Evolutionary conservation across 1,140 invertebrate species (phyloP), one percentile per base, ranked within the genome.

Genomic region (Drosophila kohkoa): DNA sequence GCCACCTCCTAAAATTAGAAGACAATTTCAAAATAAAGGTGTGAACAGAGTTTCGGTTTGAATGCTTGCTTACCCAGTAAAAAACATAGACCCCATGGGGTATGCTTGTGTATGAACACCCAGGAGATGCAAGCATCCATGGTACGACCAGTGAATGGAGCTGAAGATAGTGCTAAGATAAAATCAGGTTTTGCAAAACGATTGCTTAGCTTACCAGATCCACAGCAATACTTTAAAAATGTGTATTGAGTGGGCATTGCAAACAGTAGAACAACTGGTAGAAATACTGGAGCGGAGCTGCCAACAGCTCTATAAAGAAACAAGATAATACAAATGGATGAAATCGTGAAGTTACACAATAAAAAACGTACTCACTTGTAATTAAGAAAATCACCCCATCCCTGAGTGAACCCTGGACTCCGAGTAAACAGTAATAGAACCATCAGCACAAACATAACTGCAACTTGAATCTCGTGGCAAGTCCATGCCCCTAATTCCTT

Each of bases 391-490:
- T 88, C 71, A 0, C 25, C 82, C 91, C 91, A 92, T 10, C 91
- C 91, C 0, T 13, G 6, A 1, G 77, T 4, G 41, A 92, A 79
- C 2, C 86, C 96, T 0, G 98, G 98, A 43, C 95, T 95, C n/a
- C 97, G 94, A 86, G 98, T 97, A 90, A 99, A 96, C 95, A 98
- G 98, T 20, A 98, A 92, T 30, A 96, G 51, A 4, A 98, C 94
- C 2, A 98, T 95, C 1, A 95, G 48, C 5, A 97, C 64, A 89
- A 99, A 99, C 16, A 98, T 91, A 4, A 95, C 45, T 1, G 96
- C 94, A 0, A 98, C 96, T 2, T 94, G 94, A 92, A 85, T 93
- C 93, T 99, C 97, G 67, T 98, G 96, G 94, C 96, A 98, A 25
- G 94, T 95, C 85, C 97, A 95, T 0, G 95, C 94, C 10, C 97